Percentiles rank a stretch among this genome's conserved stretches.
phyloP scores from a whole-genome alignment of 2,113 vertebrate species.

The Taxidea taxus region DNA sequence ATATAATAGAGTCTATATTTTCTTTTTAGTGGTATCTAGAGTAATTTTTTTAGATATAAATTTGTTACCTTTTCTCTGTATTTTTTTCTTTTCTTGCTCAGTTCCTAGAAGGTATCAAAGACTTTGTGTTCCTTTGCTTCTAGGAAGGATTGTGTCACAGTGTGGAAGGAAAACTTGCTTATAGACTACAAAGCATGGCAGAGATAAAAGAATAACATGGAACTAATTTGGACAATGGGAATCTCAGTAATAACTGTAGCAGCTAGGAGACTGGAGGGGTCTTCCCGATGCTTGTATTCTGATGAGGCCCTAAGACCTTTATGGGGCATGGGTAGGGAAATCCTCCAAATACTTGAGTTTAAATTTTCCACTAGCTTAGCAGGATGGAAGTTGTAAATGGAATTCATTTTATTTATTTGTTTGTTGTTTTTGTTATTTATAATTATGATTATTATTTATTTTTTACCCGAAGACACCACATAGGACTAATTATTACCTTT shows the following conservation, averaged over 20 bases:
- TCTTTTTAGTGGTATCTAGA: not conserved
- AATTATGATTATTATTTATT: not conserved
- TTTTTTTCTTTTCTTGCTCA: not conserved
- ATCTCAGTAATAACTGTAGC: not conserved
- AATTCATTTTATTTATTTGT: not conserved
- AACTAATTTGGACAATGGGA: not conserved
- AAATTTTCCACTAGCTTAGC: not conserved
- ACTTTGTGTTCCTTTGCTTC: not conserved
- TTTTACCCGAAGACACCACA: not conserved
- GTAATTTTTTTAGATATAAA: not conserved
- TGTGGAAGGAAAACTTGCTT: not conserved
- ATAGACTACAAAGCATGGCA: not conserved
- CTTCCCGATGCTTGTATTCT: not conserved
- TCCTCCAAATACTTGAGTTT: not conserved
- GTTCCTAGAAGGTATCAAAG: not conserved
- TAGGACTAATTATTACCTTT: not conserved
- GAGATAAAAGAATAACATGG: not conserved
- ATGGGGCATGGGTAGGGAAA: not conserved
- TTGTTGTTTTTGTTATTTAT: not conserved
- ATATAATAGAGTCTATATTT: not conserved
- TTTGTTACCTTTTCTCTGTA: not conserved
- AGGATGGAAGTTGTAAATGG: not conserved
- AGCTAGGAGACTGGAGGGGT: not conserved
- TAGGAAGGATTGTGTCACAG: not conserved
- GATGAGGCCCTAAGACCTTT: not conserved